These are phyloP conservation scores for Thaleichthys pacificus DNA, from an alignment of 2,797 vertebrate genomes.

Conservation along the genomic window DNA sequence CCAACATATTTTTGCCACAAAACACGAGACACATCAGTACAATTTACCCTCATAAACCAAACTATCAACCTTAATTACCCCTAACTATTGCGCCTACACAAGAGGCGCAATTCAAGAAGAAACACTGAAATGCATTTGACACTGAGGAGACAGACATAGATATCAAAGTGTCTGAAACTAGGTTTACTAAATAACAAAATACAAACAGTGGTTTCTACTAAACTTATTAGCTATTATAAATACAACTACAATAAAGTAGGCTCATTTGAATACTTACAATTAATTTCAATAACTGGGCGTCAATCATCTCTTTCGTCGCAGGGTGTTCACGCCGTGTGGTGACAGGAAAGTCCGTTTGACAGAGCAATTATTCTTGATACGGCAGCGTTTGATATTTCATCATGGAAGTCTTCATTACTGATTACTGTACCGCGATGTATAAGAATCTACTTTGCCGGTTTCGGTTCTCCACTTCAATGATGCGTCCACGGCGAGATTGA, in stretches of 20 bases:
- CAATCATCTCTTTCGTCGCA: constrained; percentile 50
- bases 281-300: constrained; percentile 65
- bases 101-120: background rate
- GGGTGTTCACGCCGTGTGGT: constrained; percentile 37
- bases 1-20: background rate
- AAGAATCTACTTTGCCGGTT: constrained; percentile 74
- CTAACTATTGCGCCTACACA: background rate
- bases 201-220: too few species aligned
- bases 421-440: constrained; percentile 14
- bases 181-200: background rate
- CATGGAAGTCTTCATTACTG: constrained; percentile 26
- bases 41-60: background rate
- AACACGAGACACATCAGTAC: background rate
- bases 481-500: constrained; percentile 80
- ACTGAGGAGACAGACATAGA: background rate
- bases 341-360: constrained; percentile 51
- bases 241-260: background rate
- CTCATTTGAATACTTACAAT: constrained; percentile 63
- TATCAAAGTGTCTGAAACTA: background rate
- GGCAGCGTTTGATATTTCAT: constrained; percentile 19
- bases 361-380: constrained; percentile 2
- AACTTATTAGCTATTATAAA: background rate
- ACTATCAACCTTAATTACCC: too few species aligned
- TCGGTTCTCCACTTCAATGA: constrained; percentile 81
- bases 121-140: background rate